Evolutionary conservation across 53 echinoderm and acorn worm genomes (phyloP).

Genomic region (Patiria pectinifera): DNA sequence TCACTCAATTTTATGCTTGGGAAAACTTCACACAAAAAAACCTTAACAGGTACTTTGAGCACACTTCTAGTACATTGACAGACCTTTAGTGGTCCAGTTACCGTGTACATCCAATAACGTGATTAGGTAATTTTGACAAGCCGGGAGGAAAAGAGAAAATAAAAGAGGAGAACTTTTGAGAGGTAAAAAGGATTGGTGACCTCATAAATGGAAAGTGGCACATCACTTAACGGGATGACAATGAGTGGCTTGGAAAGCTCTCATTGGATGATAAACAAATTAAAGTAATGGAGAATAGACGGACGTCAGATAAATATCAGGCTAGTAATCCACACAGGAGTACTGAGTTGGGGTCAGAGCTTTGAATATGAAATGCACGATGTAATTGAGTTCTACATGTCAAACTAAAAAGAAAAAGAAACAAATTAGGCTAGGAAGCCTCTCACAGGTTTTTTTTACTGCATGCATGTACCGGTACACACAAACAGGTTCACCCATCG

Average conservation of each 20-base stretch:
- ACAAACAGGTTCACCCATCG: too few species aligned
- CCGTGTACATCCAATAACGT: constrained; percentile 1
- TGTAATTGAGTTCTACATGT: not conserved
- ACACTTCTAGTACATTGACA: not conserved
- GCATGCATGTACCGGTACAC: too few species aligned
- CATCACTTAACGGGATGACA: constrained; percentile 4
- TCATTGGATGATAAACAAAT: not conserved
- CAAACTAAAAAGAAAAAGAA: too few species aligned
- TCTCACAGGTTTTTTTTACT: too few species aligned
- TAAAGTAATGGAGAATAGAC: constrained; percentile 9
- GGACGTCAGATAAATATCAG: not conserved
- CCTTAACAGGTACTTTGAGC: not conserved
- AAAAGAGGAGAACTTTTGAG: not conserved
- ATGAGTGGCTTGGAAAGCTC: not conserved
- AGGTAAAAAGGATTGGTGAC: not conserved
- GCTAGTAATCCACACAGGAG: not conserved
- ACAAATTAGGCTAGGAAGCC: too few species aligned
- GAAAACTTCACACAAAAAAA: not conserved
- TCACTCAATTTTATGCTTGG: constrained; percentile 39
- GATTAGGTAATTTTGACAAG: constrained; percentile 20
- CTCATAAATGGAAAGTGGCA: not conserved
- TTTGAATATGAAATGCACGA: not conserved
- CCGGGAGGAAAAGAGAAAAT: not conserved
- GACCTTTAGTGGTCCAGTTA: not conserved
- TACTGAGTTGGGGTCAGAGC: not conserved